Evolutionary conservation across 2,113 vertebrate species (phyloP).

Genomic region (Vidua macroura): DNA sequence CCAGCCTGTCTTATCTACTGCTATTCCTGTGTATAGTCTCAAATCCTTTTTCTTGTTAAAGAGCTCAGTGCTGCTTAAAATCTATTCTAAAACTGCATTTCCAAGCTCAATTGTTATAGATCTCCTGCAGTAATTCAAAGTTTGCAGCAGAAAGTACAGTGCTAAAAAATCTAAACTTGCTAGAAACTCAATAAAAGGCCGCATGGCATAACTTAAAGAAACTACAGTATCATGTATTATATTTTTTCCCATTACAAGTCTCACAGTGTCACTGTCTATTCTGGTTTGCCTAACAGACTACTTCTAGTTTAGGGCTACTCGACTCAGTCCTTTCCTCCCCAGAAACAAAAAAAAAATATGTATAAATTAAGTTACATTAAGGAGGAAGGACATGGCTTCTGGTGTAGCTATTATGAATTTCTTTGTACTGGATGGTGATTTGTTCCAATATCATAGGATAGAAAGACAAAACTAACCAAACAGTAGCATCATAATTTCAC

Average conservation of each 20-base stretch:
- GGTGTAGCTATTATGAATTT: background rate
- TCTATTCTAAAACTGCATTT: background rate
- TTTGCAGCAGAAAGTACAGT: background rate
- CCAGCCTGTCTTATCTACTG: background rate
- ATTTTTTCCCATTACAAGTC: fast-evolving
- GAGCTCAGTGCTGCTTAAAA: background rate
- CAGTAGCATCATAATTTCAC: background rate
- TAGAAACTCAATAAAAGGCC: background rate
- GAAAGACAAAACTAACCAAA: background rate
- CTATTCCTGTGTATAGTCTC: background rate
- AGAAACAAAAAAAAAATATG: background rate
- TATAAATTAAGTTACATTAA: background rate
- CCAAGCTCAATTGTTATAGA: background rate
- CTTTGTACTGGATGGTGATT: background rate
- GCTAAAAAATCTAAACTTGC: background rate
- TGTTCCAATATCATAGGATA: background rate
- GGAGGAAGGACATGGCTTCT: background rate
- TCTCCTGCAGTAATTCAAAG: background rate
- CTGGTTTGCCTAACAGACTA: background rate
- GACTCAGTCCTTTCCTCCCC: background rate
- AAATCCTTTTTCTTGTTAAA: background rate
- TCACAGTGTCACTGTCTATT: background rate
- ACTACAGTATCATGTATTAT: background rate
- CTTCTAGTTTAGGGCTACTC: background rate
- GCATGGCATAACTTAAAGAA: background rate